These are phyloP conservation scores for Sebastes trivittatus DNA, from an alignment of 2,797 vertebrate genomes.

Conservation along the genomic window DNA sequence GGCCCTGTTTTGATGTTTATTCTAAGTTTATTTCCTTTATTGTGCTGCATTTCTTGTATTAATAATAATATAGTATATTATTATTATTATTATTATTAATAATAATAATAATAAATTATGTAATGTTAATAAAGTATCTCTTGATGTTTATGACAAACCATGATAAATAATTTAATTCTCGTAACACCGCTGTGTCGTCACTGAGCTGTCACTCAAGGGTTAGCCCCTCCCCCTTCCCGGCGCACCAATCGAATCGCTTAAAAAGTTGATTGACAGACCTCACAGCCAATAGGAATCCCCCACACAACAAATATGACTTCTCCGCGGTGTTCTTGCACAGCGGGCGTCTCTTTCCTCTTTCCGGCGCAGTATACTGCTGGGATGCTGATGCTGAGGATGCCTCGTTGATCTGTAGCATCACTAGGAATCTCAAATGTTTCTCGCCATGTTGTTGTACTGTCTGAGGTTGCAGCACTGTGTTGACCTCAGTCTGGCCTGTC, in stretches of 20 bases:
- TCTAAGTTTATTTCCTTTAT: too few species aligned
- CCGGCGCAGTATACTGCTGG: conserved; percentile 73
- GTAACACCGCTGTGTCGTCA: conserved; percentile 38
- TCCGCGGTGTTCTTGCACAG: conserved; percentile 32
- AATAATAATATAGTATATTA: too few species aligned
- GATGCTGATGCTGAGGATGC: conserved; percentile 76
- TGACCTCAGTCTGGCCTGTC: conserved; percentile 70
- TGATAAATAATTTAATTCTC: conserved; percentile 21
- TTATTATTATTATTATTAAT: too few species aligned
- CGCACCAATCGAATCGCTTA: conserved; percentile 42
- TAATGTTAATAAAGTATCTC: too few species aligned
- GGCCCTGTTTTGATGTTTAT: too few species aligned
- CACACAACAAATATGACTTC: conserved; percentile 16
- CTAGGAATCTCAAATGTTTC: conserved; percentile 35
- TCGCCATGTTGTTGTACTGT: conserved; percentile 75
- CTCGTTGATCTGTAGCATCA: conserved; percentile 43
- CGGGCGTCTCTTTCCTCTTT: conserved; percentile 76
- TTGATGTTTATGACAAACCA: background rate
- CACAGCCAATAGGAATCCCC: background rate
- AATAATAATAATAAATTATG: fast-evolving
- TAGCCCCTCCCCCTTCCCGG: background rate
- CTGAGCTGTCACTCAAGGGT: background rate
- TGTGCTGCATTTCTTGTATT: too few species aligned
- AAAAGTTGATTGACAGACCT: conserved; percentile 48
- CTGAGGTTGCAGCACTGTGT: conserved; percentile 74